Base-by-base conservation (phyloP, 2,888 invertebrate species). In the Cheilosia variabilis region DNA sequence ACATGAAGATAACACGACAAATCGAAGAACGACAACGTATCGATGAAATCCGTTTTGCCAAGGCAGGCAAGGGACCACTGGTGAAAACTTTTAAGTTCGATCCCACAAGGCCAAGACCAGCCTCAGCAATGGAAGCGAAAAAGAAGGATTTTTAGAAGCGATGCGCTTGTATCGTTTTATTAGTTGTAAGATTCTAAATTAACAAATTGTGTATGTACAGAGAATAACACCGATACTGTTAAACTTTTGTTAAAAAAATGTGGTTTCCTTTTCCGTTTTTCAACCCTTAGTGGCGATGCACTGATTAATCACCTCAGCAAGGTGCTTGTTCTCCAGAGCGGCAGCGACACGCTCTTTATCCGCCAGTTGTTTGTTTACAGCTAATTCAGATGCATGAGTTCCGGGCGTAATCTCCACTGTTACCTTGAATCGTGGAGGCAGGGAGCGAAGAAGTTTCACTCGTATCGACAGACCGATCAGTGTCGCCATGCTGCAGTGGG, bases 401-500 rank as follows among this genome's bases (percentile, higher is more conserved):
- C 99, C 99, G 0, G 98, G 98, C 0, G 97, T 95, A 4, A 99
- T 97, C 89, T 95, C 94, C 0, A 99, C 98, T 6, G 94, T 95
- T 2, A 98, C 96, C 93, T 98, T 97, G 90, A 97, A 97, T 53
- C 96, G 94, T 9, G 95, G 93, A 0, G 98, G 98, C 5, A 98
- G 92, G 0, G 96, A 95, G 81, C 99, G 93, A 27, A 98, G 93
- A 6, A 99, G 93, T 90, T 98, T 97, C 0, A 99, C 98, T 55
- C 97, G 93, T 88, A 99, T 98, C 0, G 98, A 97, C 0, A 99
- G 93, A 2, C 99, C 97, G 87, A 95, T 92, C 45, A 99, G 92
- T 0, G 99, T 98, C 2, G 99, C 99, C 98, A 99, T 98, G 89
- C 98, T 98, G 90, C 99, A 99, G 90, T 99, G 99, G 0, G 99